phyloP scores from a whole-genome alignment of 2,888 invertebrate genomes.

The Epinotia nisella region DNA sequence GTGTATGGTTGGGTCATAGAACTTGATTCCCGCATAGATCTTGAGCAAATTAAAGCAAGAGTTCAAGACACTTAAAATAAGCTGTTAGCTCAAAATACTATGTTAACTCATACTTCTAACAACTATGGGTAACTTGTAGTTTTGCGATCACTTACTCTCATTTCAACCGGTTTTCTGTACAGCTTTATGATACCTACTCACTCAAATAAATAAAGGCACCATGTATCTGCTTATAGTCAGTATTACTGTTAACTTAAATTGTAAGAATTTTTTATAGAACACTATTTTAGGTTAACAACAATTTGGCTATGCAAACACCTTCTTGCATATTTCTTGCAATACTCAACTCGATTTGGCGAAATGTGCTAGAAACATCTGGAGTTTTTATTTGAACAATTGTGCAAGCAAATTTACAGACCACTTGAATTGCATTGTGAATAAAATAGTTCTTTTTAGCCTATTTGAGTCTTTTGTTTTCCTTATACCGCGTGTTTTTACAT shows the following conservation, averaged over 20 bases:
- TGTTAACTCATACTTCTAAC: too few relatives aligned
- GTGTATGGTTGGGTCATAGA: constrained; percentile 24
- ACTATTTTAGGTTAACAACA: background rate
- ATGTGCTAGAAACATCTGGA: constrained; percentile 32
- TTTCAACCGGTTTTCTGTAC: too few relatives aligned
- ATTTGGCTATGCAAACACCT: constrained; percentile 4
- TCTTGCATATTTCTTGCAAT: constrained; percentile 25
- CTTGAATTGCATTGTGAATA: constrained; percentile 23
- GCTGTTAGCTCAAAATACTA: background rate
- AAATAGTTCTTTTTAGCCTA: constrained; percentile 24
- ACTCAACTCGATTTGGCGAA: constrained; percentile 29
- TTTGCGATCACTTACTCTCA: too few relatives aligned
- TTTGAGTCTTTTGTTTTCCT: constrained; percentile 1
- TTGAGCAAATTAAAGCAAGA: constrained; percentile 6
- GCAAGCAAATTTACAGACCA: constrained; percentile 31
- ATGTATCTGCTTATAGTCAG: background rate
- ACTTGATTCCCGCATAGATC: background rate
- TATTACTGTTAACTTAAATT: background rate
- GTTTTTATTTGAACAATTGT: constrained; percentile 28
- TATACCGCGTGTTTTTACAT: background rate
- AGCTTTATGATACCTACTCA: too few relatives aligned
- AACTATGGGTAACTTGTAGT: too few relatives aligned
- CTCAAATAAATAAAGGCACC: too few relatives aligned
- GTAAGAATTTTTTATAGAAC: background rate
- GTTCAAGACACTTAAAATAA: constrained; percentile 5